These are phyloP conservation scores for Barbus barbus DNA, from an alignment of 2,113 vertebrate genomes.

Conservation along the genomic window DNA sequence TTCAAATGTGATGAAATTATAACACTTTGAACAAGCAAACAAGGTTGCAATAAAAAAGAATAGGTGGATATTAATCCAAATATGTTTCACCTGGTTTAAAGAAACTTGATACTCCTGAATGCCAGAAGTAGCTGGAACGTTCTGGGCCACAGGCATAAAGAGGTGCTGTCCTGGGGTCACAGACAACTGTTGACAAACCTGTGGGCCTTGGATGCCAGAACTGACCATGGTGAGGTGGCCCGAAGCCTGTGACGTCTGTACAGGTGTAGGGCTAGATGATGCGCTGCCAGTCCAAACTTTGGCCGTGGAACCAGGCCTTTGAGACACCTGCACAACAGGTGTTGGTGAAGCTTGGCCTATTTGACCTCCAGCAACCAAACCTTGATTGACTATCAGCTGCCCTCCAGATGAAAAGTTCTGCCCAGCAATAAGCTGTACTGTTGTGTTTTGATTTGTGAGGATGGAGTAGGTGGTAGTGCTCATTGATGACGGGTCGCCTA, in stretches of 20 bases:
- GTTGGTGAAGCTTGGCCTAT: conserved; percentile 79
- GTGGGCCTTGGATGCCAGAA: conserved; percentile 77
- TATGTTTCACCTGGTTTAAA: conserved; percentile 53
- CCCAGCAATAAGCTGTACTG: conserved; percentile 88
- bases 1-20: not conserved
- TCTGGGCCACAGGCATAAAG: conserved; percentile 85
- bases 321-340: conserved; percentile 80
- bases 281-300: conserved; percentile 74
- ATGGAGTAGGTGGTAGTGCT: conserved; percentile 84
- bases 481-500: conserved; percentile 76
- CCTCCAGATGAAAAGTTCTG: conserved; percentile 87
- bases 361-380: conserved; percentile 66
- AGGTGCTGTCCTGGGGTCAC: conserved; percentile 83
- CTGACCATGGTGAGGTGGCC: conserved; percentile 82
- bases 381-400: conserved; percentile 90
- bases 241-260: conserved; percentile 75
- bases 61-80: not conserved
- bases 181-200: conserved; percentile 77
- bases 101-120: conserved; percentile 61
- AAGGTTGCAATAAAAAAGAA: not conserved
- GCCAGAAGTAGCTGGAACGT: conserved; percentile 72
- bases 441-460: conserved; percentile 84
- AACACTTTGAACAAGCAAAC: not conserved
- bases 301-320: conserved; percentile 74
- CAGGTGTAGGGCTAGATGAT: conserved; percentile 62